Evolutionary conservation across 2,888 invertebrate species (phyloP), one percentile per base, ranked within the genome.

Genomic region (Steinernema carpocapsae): DNA sequence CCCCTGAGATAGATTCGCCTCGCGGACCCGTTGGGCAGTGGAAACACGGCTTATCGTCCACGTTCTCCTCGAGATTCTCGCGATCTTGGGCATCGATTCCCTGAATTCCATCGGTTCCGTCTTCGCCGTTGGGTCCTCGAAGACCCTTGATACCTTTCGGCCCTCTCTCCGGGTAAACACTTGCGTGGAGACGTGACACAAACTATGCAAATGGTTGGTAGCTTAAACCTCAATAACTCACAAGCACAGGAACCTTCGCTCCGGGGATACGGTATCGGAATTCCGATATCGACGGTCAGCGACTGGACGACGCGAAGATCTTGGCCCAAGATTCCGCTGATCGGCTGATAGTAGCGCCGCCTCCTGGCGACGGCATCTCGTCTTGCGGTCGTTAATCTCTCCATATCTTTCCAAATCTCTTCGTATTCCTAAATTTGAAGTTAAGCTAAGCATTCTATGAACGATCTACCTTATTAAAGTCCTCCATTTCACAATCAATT

Each of bases 261-360:
- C 19, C 4, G 22, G 24, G 64, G 37, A 17, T 12, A 64, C 3
- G 32, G 64, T 3, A 64, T 32, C 32, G 37, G 32, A 17, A 64
- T 32, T 64, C 64, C 64, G 32, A 32, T 1, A 29, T 64, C 64
- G 64, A 64, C 32, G 64, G 64, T 29, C 32, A 48, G 48, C 17
- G 48, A 48, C 14, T 64, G 32, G 17, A 64, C 64, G 29, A 64
- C 64, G 10, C 32, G 14, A 1, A 64, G 37, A 14, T 64, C 64
- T 29, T 6, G 26, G 10, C 64, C 32, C 17, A 64, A 6, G 32
- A 64, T 64, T 12, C 64, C 64, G 37, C 32, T 64, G 17, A n/a
- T 29, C 32, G 64, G 64, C 32, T 64, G 64, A 32, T 64, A 64
- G 64, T 32, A 64, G 17, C 64, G 64, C 32, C 64, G 64, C 14